Conservation (phyloP, 2,888 invertebrate genomes). For the Leucophora obtusa region DNA sequence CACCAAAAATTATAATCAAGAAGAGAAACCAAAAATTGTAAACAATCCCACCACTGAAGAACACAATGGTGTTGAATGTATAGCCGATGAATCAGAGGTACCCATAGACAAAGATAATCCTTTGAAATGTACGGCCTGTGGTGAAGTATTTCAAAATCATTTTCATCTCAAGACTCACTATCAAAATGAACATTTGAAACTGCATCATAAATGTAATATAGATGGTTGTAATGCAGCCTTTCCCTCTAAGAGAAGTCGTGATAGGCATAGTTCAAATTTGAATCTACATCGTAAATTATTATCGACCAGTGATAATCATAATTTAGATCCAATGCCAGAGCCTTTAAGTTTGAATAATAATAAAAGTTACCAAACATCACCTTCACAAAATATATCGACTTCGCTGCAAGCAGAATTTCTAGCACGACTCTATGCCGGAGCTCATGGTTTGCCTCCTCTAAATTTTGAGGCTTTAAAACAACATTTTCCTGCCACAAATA, state of each 20-base stretch:
- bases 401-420: constrained; percentile 86
- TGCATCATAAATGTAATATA: constrained; percentile 96
- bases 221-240: constrained; percentile 97
- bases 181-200: constrained; percentile 95
- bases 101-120: constrained; percentile 96
- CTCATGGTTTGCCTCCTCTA: constrained; percentile 81
- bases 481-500: constrained; percentile 69
- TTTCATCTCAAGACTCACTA: constrained; percentile 96
- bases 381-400: constrained; percentile 80
- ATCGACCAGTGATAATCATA: constrained; percentile 81
- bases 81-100: constrained; percentile 84
- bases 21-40: not conserved
- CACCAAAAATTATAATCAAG: constrained; percentile 52
- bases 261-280: constrained; percentile 94
- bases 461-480: constrained; percentile 84
- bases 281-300: constrained; percentile 94
- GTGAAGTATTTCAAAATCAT: constrained; percentile 94
- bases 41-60: constrained; percentile 7
- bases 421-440: constrained; percentile 87
- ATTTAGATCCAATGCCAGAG: constrained; percentile 70
- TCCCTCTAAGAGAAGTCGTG: constrained; percentile 94
- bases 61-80: constrained; percentile 34
- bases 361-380: constrained; percentile 53
- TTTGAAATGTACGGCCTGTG: constrained; percentile 93
- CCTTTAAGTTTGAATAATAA: constrained; percentile 63